Conservation (phyloP, 2,797 vertebrate species). For the Glossophaga mutica region DNA sequence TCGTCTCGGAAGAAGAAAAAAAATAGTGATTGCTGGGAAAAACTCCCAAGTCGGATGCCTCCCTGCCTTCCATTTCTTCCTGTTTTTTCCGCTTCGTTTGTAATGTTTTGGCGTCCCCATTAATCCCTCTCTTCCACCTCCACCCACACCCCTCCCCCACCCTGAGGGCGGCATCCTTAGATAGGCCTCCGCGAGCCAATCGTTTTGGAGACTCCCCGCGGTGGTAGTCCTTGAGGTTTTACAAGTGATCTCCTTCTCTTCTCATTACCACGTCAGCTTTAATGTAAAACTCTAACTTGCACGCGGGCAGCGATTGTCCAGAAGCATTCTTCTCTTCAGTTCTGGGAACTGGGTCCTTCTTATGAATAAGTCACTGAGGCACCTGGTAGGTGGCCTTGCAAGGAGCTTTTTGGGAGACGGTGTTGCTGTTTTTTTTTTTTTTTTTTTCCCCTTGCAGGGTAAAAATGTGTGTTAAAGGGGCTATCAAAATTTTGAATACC, state of each 20-base stretch:
- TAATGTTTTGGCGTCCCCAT: too few species aligned
- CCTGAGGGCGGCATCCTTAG: too few species aligned
- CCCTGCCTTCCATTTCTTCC: too few species aligned
- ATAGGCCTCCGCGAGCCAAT: too few species aligned
- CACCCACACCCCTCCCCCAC: too few species aligned
- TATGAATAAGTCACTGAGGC: background rate
- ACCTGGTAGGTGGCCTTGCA: rapidly evolving
- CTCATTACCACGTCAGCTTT: rapidly evolving
- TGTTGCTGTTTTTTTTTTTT: background rate
- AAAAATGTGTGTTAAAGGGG: background rate
- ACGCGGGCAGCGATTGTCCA: rapidly evolving
- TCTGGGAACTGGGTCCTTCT: background rate
- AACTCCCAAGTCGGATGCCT: background rate
- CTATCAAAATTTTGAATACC: rapidly evolving
- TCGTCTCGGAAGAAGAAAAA: background rate
- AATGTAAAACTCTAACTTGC: background rate
- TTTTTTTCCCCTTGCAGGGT: background rate
- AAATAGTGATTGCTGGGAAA: background rate
- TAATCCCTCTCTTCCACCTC: too few species aligned
- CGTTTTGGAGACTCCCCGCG: too few species aligned
- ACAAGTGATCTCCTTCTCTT: background rate
- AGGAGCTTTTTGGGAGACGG: background rate
- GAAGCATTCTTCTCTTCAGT: background rate
- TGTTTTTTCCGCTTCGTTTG: too few species aligned
- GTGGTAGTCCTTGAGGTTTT: background rate